These are phyloP conservation scores for Arrhamphus sclerolepis DNA, from an alignment of 2,797 vertebrate species.

Conservation along the genomic window DNA sequence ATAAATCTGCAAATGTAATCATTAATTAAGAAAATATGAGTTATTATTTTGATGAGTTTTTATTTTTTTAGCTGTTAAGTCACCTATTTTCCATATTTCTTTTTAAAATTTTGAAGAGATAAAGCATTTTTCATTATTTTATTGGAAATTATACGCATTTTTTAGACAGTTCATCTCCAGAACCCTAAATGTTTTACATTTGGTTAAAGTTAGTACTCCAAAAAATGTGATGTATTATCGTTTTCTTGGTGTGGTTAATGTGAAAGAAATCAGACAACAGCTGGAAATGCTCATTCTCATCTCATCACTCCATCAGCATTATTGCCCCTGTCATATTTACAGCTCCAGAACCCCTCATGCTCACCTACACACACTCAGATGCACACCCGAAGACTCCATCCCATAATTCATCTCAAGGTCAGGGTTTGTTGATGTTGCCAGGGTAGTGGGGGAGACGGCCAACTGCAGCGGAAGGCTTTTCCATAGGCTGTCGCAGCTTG, in stretches of 20 bases:
- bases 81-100: no score
- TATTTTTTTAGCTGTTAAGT: no score
- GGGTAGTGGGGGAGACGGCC: conserved; percentile 53
- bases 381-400: conserved; percentile 20
- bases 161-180: no score
- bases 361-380: conserved; percentile 20
- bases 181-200: no score
- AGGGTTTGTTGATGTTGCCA: conserved; percentile 55
- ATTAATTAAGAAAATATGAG: no score
- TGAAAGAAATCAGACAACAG: conserved; percentile 34
- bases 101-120: no score
- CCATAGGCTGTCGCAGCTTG: conserved; percentile 69
- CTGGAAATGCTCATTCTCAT: conserved; percentile 46
- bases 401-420: conserved; percentile 66
- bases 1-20: no score
- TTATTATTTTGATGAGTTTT: no score
- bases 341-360: conserved; percentile 11
- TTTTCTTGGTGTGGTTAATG: conserved; percentile 3
- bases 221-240: not conserved
- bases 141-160: no score
- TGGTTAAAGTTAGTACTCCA: not conserved
- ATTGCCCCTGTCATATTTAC: conserved; percentile 25
- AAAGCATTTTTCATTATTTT: no score
- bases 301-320: conserved; percentile 18
- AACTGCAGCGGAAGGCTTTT: conserved; percentile 48